A percentile compares a stretch with the other conserved stretches of the same genome.
These are phyloP conservation scores for Eurytoma adleriae DNA, from an alignment of 2,888 invertebrate genomes.

Conservation along the genomic window DNA sequence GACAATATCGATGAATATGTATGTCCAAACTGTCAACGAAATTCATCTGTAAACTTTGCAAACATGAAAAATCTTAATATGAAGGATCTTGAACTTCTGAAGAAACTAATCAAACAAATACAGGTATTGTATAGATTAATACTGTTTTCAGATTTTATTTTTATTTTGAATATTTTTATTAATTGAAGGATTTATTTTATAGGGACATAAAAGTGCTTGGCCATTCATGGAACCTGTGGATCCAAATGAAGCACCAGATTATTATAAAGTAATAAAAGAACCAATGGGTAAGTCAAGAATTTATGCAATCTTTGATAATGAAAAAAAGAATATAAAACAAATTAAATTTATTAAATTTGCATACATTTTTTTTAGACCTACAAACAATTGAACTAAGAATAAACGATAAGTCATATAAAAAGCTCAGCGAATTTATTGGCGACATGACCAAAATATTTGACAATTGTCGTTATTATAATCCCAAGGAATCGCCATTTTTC, in stretches of 20 bases:
- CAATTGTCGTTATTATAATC: slow-evolving; percentile 98
- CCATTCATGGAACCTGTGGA: slow-evolving; percentile 99
- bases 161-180: slow-evolving; percentile 4
- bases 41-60: slow-evolving; percentile 91
- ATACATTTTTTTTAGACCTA: slow-evolving; percentile 84
- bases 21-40: slow-evolving; percentile 96
- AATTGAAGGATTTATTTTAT: slow-evolving; percentile 32
- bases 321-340: slow-evolving; percentile 16
- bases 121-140: slow-evolving; percentile 78
- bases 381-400: slow-evolving; percentile 94
- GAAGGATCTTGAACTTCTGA: slow-evolving; percentile 89
- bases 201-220: slow-evolving; percentile 97
- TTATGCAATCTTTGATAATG: background rate
- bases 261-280: slow-evolving; percentile 96
- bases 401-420: slow-evolving; percentile 88
- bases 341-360: slow-evolving; percentile 22
- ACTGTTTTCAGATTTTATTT: background rate
- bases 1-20: slow-evolving; percentile 97
- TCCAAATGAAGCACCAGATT: slow-evolving; percentile 96
- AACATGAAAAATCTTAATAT: slow-evolving; percentile 90
- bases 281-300: slow-evolving; percentile 88
- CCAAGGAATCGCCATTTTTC: slow-evolving; percentile 96
- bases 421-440: slow-evolving; percentile 95
- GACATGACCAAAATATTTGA: slow-evolving; percentile 99
- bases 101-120: slow-evolving; percentile 92